A percentile compares a stretch with the other conserved stretches of the same genome.
phyloP scores from a whole-genome alignment of 2,888 invertebrate genomes.

The Eueremaeus valkanovi region DNA sequence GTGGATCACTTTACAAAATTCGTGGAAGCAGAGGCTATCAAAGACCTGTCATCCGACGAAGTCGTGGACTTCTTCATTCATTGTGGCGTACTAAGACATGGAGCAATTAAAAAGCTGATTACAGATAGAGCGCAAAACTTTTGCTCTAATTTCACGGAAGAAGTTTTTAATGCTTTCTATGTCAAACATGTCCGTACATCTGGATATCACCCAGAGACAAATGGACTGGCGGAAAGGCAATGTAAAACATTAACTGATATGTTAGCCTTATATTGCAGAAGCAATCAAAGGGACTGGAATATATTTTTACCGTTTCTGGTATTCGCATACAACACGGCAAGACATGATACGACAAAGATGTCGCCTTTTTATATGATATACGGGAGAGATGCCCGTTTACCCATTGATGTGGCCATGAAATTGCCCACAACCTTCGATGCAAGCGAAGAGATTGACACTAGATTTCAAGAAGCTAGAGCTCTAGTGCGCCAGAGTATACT shows the following conservation, averaged over 20 bases:
- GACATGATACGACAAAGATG: slow-evolving; percentile 42
- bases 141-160: not conserved
- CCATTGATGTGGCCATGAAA: not conserved
- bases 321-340: slow-evolving; percentile 46
- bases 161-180: not conserved
- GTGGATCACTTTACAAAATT: not conserved
- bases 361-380: slow-evolving; percentile 46
- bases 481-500: not conserved
- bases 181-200: not conserved
- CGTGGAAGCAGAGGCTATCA: not conserved
- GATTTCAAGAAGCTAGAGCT: not conserved
- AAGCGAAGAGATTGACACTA: not conserved
- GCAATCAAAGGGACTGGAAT: slow-evolving; percentile 45
- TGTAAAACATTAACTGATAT: slow-evolving; percentile 45
- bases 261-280: slow-evolving; percentile 43
- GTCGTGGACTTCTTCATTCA: not conserved
- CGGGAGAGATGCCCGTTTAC: slow-evolving; percentile 43
- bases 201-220: slow-evolving; percentile 12
- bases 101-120: not conserved
- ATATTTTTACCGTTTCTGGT: slow-evolving; percentile 38
- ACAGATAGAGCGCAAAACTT: slow-evolving; percentile 1
- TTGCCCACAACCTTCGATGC: not conserved
- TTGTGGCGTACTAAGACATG: not conserved
- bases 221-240: slow-evolving; percentile 6
- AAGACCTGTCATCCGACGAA: not conserved